Percentiles rank a stretch among this genome's conserved stretches.
These are phyloP conservation scores for Dioctria linearis DNA, from an alignment of 2,888 invertebrate species.

Conservation along the genomic window DNA sequence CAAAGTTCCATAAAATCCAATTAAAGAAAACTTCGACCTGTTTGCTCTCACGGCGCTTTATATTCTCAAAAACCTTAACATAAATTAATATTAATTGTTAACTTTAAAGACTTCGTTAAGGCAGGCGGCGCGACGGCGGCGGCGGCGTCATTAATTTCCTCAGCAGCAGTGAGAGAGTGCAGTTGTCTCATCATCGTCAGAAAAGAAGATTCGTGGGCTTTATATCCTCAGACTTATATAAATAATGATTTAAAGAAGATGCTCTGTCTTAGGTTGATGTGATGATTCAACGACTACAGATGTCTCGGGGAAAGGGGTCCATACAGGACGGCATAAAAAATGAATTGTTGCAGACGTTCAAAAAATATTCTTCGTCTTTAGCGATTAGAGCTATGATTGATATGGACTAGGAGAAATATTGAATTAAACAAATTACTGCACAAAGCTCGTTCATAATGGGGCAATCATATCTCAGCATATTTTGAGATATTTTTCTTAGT, in stretches of 20 bases:
- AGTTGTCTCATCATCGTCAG: constrained; percentile 29
- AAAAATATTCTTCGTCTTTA: constrained; percentile 37
- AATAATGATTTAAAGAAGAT: constrained; percentile 43
- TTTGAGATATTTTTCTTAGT: no score
- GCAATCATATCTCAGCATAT: no score
- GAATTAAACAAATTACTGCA: no score
- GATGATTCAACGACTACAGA: constrained; percentile 8
- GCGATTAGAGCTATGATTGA: constrained; percentile 23
- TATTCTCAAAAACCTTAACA: constrained; percentile 42
- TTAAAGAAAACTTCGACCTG: constrained; percentile 47
- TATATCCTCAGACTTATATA: constrained; percentile 36
- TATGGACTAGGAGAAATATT: no score
- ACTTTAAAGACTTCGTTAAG: constrained; percentile 24
- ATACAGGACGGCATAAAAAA: constrained; percentile 14
- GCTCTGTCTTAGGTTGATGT: background rate
- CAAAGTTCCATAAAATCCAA: constrained; percentile 30
- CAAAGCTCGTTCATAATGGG: no score
- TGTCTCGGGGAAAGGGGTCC: background rate
- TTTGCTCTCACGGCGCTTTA: constrained; percentile 41
- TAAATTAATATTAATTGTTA: constrained; percentile 50
- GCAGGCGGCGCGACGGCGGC: background rate
- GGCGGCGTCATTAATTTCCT: constrained; percentile 30
- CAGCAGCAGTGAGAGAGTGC: constrained; percentile 20
- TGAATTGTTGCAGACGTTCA: constrained; percentile 23
- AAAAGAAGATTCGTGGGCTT: background rate